phyloP scores from a whole-genome alignment of 53 echinoderm and acorn worm species.

The Holothuria scabra region DNA sequence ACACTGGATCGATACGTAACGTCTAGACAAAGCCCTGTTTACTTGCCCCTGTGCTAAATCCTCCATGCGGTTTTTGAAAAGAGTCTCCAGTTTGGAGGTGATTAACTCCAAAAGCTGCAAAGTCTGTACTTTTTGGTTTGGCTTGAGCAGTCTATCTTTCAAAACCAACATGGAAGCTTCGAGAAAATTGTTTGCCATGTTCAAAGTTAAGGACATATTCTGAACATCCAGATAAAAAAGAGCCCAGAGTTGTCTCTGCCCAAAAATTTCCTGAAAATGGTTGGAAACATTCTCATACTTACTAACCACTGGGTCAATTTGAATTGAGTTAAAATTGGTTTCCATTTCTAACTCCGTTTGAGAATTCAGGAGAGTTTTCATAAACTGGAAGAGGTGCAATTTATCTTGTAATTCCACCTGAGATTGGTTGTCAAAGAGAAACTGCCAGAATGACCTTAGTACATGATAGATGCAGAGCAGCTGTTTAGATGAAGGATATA shows the following conservation, averaged over 20 bases:
- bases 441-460: conserved; percentile 65
- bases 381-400: conserved; percentile 56
- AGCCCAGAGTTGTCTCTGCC: conserved; percentile 59
- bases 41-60: conserved; percentile 63
- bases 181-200: conserved; percentile 56
- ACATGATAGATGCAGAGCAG: conserved; percentile 65
- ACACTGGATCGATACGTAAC: conserved; percentile 42
- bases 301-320: conserved; percentile 38
- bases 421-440: conserved; percentile 55
- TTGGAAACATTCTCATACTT: conserved; percentile 51
- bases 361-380: conserved; percentile 63
- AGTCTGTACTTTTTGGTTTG: conserved; percentile 51
- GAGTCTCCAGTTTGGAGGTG: conserved; percentile 54
- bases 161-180: conserved; percentile 61
- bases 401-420: conserved; percentile 46
- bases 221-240: conserved; percentile 45
- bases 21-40: conserved; percentile 34
- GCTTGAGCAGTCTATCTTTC: conserved; percentile 62
- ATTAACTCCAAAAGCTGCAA: conserved; percentile 70
- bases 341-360: conserved; percentile 45
- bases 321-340: conserved; percentile 31
- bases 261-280: conserved; percentile 55
- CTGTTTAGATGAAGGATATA: conserved; percentile 55
- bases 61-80: conserved; percentile 58
- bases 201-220: not conserved